Conservation (phyloP, 2,888 invertebrate species). For the Xestobium rufovillosum region DNA sequence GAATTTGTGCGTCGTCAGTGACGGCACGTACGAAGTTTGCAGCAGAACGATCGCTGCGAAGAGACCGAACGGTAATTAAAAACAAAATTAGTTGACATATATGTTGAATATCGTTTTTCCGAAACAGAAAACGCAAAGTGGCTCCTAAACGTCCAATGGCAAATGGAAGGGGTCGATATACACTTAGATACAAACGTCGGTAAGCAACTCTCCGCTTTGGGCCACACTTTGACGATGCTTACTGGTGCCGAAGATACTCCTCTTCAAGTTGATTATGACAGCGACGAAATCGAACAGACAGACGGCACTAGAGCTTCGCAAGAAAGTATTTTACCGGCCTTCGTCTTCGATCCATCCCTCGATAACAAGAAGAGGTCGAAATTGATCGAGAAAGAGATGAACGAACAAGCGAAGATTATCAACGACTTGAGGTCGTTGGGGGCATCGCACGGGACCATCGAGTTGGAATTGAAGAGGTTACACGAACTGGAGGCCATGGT, state of each 20-base stretch:
- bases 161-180: constrained; percentile 98
- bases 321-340: constrained; percentile 74
- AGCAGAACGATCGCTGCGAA: constrained; percentile 85
- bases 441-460: constrained; percentile 83
- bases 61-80: constrained; percentile 58
- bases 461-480: constrained; percentile 83
- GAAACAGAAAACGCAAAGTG: constrained; percentile 87
- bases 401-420: constrained; percentile 92
- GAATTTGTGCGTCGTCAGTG: constrained; percentile 96
- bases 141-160: constrained; percentile 96
- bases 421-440: constrained; percentile 81
- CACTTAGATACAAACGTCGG: constrained; percentile 94
- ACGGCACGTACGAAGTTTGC: constrained; percentile 97
- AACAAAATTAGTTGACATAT: constrained; percentile 7
- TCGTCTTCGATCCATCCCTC: constrained; percentile 71
- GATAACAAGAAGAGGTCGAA: constrained; percentile 83
- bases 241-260: constrained; percentile 75
- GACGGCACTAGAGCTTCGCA: constrained; percentile 55
- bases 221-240: constrained; percentile 91
- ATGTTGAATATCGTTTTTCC: no score
- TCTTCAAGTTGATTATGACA: constrained; percentile 58
- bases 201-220: constrained; percentile 87
- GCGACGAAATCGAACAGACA: constrained; percentile 67
- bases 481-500: constrained; percentile 91
- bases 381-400: constrained; percentile 94